Evolutionary conservation across 1,140 invertebrate species (phyloP).

Genomic region (Caenorhabditis inopinata): DNA sequence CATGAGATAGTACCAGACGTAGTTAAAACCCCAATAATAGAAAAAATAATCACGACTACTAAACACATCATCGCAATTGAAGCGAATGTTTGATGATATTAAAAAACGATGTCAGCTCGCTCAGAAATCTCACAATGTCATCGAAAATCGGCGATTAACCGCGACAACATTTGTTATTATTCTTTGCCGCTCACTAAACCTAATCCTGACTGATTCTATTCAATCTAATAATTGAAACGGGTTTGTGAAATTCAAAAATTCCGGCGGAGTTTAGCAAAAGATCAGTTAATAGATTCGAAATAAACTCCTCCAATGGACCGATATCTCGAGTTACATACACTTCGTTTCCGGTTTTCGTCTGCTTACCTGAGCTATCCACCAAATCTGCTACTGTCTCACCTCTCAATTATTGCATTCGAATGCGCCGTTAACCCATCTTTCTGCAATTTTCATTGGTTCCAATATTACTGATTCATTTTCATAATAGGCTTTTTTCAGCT

Average conservation of each 20-base stretch:
- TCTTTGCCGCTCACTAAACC: constrained; percentile 21
- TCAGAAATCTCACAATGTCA: constrained; percentile 1
- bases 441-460: background rate
- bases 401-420: constrained; percentile 15
- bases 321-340: background rate
- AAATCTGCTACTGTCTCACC: background rate
- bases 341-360: constrained; percentile 25
- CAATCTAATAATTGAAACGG: constrained; percentile 21
- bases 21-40: no score
- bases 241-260: background rate
- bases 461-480: background rate
- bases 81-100: constrained; percentile 21
- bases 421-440: background rate
- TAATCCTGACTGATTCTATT: background rate
- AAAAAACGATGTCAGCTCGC: constrained; percentile 3
- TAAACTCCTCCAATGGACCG: background rate
- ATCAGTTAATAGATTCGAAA: background rate
- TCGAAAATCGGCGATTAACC: constrained; percentile 20
- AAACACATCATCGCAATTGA: background rate
- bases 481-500: background rate
- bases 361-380: background rate
- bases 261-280: constrained; percentile 9
- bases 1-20: no score
- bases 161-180: constrained; percentile 31
- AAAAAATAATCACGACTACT: background rate